phyloP scores from a whole-genome alignment of 2,888 invertebrate species.

The Cinara cedri region DNA sequence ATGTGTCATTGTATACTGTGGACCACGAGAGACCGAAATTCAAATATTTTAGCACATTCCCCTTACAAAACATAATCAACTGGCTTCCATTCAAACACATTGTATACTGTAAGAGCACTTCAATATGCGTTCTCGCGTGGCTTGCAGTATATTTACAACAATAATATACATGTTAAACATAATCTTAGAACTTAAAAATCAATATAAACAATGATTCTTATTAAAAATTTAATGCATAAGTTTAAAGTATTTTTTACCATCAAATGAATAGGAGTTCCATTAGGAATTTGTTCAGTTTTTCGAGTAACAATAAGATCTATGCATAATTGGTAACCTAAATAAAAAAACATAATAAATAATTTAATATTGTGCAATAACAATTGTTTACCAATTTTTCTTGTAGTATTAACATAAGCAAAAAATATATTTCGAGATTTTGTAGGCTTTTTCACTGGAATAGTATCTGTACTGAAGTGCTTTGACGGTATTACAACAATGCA shows the following conservation, averaged over 20 bases:
- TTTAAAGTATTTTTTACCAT: slow-evolving; percentile 13
- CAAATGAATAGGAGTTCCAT: slow-evolving; percentile 43
- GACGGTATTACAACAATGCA: slow-evolving; percentile 46
- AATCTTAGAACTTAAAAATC: too few species aligned
- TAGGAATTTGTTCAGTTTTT: slow-evolving; percentile 44
- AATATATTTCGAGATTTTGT: slow-evolving; percentile 50
- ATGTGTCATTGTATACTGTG: too few species aligned
- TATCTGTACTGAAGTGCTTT: slow-evolving; percentile 16
- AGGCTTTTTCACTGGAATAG: slow-evolving; percentile 14
- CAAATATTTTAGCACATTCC: too few species aligned
- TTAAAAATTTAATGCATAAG: background rate
- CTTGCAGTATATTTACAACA: too few species aligned
- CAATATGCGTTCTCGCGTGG: too few species aligned
- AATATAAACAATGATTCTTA: too few species aligned
- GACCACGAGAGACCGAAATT: too few species aligned
- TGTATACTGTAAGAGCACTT: too few species aligned
- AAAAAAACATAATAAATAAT: background rate
- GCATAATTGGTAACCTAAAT: slow-evolving; percentile 6
- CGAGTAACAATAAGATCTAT: slow-evolving; percentile 41
- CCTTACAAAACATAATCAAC: too few species aligned
- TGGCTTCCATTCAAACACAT: too few species aligned
- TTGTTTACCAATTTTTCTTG: slow-evolving; percentile 42
- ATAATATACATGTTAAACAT: too few species aligned
- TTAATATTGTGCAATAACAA: background rate
- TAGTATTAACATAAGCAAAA: slow-evolving; percentile 34